These are phyloP conservation scores for Gnathonemus longibarbis DNA, from an alignment of 2,113 vertebrate species.

Conservation along the genomic window DNA sequence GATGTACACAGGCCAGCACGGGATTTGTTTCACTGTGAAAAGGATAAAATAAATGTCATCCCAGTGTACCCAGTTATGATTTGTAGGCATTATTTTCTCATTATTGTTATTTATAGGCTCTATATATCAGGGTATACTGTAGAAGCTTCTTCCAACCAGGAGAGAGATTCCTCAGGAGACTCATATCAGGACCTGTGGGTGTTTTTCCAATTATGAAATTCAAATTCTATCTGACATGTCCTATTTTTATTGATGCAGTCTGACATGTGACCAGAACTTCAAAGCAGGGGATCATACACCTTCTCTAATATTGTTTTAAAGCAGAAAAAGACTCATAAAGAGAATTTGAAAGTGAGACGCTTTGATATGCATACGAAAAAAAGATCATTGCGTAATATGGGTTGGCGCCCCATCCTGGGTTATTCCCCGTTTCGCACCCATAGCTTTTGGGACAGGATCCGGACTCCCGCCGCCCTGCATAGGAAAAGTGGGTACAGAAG, in stretches of 20 bases:
- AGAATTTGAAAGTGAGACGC: not conserved
- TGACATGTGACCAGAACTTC: not conserved
- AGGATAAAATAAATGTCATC: not conserved
- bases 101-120: not conserved
- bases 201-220: not conserved
- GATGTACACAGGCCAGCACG: not conserved
- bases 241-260: not conserved
- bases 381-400: not conserved
- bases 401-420: not conserved
- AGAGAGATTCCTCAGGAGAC: not conserved
- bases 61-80: not conserved
- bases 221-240: not conserved
- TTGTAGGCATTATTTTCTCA: not conserved
- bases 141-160: not conserved
- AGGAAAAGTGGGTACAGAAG: not conserved
- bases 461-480: not conserved
- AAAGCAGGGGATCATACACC: not conserved
- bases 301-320: not conserved
- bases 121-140: not conserved
- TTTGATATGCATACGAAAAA: not conserved
- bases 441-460: not conserved
- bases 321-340: not conserved
- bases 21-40: not conserved
- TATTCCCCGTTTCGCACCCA: not conserved
- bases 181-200: not conserved